Percentiles rank a stretch among this genome's conserved stretches.
phyloP scores from a whole-genome alignment of 1,140 invertebrate genomes.

The Amphibalanus amphitrite region DNA sequence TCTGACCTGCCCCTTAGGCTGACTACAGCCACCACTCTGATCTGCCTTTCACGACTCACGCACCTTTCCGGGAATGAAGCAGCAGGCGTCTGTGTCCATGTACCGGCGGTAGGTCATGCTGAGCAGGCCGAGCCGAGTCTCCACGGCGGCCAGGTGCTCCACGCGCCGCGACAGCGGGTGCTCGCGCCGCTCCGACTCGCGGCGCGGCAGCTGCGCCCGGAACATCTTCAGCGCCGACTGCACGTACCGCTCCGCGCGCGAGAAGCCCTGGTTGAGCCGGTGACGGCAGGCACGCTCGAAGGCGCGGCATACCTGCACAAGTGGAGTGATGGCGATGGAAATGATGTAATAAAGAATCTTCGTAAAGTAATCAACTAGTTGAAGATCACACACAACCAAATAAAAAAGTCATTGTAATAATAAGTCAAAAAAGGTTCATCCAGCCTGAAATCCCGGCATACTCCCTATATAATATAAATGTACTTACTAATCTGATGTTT shows the following conservation, averaged over 20 bases:
- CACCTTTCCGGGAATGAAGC: conserved; percentile 82
- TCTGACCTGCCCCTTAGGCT: too few relatives aligned
- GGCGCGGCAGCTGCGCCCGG: conserved; percentile 45
- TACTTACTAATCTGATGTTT: not conserved
- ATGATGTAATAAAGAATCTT: not conserved
- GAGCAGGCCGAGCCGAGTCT: conserved; percentile 75
- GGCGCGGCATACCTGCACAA: not conserved
- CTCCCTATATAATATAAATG: not conserved
- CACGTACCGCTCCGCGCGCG: not conserved
- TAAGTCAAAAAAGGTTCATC: not conserved
- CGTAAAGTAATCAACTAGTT: not conserved
- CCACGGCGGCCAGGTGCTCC: conserved; percentile 73
- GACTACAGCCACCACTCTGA: too few relatives aligned
- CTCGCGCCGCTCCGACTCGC: conserved; percentile 70
- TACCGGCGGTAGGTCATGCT: conserved; percentile 83
- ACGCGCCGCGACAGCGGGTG: conserved; percentile 68
- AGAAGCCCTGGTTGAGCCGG: not conserved
- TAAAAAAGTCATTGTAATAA: not conserved
- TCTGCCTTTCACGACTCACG: conserved; percentile 8
- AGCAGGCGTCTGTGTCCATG: conserved; percentile 60
- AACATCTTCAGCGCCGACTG: not conserved
- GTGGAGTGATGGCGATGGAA: not conserved
- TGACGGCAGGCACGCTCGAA: not conserved
- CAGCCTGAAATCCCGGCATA: not conserved
- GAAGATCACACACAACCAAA: not conserved